Conservation (phyloP, 2,888 invertebrate species). For the Thyatira batis region DNA sequence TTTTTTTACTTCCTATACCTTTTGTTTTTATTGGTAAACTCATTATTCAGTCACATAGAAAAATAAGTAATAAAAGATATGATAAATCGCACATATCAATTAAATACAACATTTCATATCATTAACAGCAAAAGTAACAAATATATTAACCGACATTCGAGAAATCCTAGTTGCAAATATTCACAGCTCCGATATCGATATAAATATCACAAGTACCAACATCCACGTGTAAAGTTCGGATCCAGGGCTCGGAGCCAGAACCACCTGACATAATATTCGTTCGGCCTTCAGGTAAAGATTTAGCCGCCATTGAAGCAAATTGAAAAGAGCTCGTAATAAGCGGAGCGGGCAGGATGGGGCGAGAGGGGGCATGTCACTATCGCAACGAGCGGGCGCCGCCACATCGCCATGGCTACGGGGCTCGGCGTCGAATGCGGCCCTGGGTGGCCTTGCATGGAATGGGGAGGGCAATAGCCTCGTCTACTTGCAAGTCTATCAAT, state of each 20-base stretch:
- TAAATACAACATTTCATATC: no score
- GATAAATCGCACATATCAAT: no score
- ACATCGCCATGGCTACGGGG: slow-evolving; percentile 71
- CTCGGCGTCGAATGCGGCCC: slow-evolving; percentile 71
- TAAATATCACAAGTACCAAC: neutral
- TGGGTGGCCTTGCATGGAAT: slow-evolving; percentile 82
- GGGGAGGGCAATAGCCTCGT: slow-evolving; percentile 82
- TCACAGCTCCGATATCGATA: neutral
- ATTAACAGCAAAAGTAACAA: neutral
- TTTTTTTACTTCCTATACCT: neutral
- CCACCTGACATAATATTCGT: slow-evolving; percentile 46
- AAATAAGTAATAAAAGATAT: neutral
- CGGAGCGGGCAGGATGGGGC: slow-evolving; percentile 36
- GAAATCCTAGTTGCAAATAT: neutral
- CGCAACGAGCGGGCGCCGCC: slow-evolving; percentile 69
- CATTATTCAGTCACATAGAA: neutral
- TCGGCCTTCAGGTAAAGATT: slow-evolving; percentile 73
- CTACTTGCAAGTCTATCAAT: slow-evolving; percentile 67
- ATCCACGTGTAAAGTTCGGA: slow-evolving; percentile 29
- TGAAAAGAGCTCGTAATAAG: slow-evolving; percentile 74
- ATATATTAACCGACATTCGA: neutral
- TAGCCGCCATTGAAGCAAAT: slow-evolving; percentile 71
- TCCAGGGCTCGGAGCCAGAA: slow-evolving; percentile 36
- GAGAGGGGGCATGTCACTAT: slow-evolving; percentile 64
- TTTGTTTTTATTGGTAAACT: neutral